These are phyloP conservation scores for Neomicropteryx cornuta DNA, from an alignment of 1,140 invertebrate species.

Conservation along the genomic window DNA sequence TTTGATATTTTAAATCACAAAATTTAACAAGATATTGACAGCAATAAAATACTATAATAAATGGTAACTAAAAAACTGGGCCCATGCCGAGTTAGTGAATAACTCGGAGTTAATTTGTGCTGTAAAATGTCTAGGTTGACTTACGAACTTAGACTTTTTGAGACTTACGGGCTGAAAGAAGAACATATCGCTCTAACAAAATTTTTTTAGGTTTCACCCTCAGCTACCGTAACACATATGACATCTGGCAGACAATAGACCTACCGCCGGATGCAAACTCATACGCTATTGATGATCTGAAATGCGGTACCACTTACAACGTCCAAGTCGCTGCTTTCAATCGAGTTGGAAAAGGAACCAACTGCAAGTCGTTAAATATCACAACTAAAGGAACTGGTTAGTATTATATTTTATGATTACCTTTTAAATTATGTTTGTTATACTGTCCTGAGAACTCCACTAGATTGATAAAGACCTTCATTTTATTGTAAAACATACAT, in stretches of 20 bases:
- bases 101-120: no score
- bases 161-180: no score
- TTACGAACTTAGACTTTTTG: no score
- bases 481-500: no score
- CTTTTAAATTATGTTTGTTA: neutral
- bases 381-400: slow-evolving; percentile 42
- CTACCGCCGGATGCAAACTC: slow-evolving; percentile 45
- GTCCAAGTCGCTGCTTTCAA: slow-evolving; percentile 50
- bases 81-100: no score
- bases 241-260: slow-evolving; percentile 43
- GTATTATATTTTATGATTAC: neutral
- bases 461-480: no score
- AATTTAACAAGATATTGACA: no score
- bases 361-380: slow-evolving; percentile 42
- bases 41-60: no score
- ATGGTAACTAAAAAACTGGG: no score
- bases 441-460: neutral
- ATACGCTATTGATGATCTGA: slow-evolving; percentile 48
- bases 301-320: slow-evolving; percentile 51
- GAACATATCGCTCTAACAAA: neutral
- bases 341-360: slow-evolving; percentile 48
- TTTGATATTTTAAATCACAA: no score
- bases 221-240: slow-evolving; percentile 43
- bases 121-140: no score
- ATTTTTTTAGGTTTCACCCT: slow-evolving; percentile 41